A percentile compares a stretch with the other conserved stretches of the same genome.
Conservation (phyloP, 2,888 invertebrate genomes). For the Tridacna crocea region DNA sequence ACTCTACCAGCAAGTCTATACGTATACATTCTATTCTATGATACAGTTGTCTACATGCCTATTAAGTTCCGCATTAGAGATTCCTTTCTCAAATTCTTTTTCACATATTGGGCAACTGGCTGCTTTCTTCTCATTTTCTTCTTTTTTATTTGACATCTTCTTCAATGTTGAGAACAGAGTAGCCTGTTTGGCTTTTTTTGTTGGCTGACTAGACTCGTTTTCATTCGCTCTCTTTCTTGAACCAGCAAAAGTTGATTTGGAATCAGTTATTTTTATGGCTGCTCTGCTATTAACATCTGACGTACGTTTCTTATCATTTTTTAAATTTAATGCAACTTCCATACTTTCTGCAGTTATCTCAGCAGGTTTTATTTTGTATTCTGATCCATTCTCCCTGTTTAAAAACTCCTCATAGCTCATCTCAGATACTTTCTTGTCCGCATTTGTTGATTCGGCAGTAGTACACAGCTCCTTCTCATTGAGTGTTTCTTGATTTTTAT, state of each 20-base stretch:
- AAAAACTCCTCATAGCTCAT: constrained; percentile 56
- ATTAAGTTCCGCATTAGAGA: constrained; percentile 78
- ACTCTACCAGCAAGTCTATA: neutral
- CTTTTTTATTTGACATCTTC: constrained; percentile 62
- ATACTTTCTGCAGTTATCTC: neutral
- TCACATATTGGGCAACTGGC: constrained; percentile 77
- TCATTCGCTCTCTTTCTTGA: constrained; percentile 48
- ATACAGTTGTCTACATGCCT: constrained; percentile 81
- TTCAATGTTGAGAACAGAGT: constrained; percentile 72
- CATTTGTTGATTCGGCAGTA: neutral
- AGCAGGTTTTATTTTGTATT: neutral
- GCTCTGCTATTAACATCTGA: neutral
- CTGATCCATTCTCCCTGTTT: neutral
- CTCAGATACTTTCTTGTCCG: constrained; percentile 24
- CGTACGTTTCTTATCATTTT: neutral
- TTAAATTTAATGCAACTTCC: neutral
- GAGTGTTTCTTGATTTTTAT: neutral
- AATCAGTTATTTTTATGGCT: neutral
- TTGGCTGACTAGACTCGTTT: constrained; percentile 34
- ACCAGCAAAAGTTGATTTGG: neutral
- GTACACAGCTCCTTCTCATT: neutral
- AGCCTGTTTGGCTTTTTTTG: constrained; percentile 69
- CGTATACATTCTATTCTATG: constrained; percentile 65
- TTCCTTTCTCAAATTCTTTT: constrained; percentile 68
- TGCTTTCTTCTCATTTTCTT: constrained; percentile 42